These are phyloP conservation scores for Drosophila tristis DNA, from an alignment of 1,140 invertebrate genomes.

Conservation along the genomic window DNA sequence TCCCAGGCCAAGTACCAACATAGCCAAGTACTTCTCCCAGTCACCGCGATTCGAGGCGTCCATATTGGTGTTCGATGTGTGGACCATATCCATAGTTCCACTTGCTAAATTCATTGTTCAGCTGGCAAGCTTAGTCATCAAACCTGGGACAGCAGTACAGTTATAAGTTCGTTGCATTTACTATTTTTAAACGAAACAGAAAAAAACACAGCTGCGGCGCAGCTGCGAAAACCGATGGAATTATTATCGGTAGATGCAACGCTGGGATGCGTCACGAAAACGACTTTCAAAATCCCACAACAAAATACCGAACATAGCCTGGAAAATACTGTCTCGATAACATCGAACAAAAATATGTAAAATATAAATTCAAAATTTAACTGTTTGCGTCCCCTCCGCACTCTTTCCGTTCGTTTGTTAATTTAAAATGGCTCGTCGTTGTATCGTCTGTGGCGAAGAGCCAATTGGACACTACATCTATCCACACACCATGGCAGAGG, in stretches of 20 bases:
- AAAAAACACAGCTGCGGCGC: constrained; percentile 14
- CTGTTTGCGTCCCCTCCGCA: constrained; percentile 9
- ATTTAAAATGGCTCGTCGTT: constrained; percentile 54
- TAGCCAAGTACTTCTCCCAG: constrained; percentile 88
- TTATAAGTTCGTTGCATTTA: constrained; percentile 54
- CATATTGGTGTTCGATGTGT: background rate
- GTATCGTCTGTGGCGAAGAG: constrained; percentile 57
- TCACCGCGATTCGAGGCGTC: constrained; percentile 52
- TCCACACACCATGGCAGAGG: constrained; percentile 41
- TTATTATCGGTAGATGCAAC: too few species aligned
- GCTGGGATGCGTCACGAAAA: background rate
- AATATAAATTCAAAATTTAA: constrained; percentile 52
- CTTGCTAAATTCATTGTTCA: constrained; percentile 44
- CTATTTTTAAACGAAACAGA: constrained; percentile 52
- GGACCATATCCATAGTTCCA: constrained; percentile 17
- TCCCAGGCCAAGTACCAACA: constrained; percentile 88
- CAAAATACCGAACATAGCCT: background rate
- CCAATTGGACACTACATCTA: constrained; percentile 28
- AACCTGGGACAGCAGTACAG: constrained; percentile 11
- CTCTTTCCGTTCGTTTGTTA: constrained; percentile 22
- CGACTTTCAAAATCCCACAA: background rate
- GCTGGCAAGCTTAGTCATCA: constrained; percentile 39
- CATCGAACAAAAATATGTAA: constrained; percentile 18
- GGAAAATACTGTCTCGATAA: constrained; percentile 5
- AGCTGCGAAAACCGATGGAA: background rate